Percentiles rank a stretch among this genome's conserved stretches.
Conservation (phyloP, 2,888 invertebrate species). For the Helleia helle region DNA sequence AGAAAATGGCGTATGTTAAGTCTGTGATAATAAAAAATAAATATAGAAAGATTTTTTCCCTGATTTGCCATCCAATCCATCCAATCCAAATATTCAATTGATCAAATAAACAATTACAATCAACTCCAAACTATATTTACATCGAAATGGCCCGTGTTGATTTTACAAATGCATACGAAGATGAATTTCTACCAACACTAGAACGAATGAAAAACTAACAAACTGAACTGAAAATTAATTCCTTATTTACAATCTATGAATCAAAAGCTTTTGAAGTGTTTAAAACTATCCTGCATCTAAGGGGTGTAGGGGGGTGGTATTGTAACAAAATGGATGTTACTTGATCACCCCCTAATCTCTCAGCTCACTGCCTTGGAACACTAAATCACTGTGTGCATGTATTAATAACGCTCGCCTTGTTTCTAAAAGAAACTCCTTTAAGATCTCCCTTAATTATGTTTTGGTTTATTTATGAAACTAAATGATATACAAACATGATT, state of each 20-base stretch:
- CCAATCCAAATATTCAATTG: too few species aligned
- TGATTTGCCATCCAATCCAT: too few species aligned
- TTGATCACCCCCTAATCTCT: conserved; percentile 5
- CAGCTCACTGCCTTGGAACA: conserved; percentile 9
- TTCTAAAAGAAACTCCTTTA: not conserved
- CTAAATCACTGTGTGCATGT: conserved; percentile 2
- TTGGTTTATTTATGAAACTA: too few species aligned
- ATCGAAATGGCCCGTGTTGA: not conserved
- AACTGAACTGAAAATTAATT: conserved; percentile 2
- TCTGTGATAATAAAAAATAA: too few species aligned
- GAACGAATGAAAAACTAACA: conserved; percentile 1
- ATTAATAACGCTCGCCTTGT: conserved; percentile 8
- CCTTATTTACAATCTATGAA: not conserved
- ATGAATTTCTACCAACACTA: not conserved
- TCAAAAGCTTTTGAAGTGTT: not conserved
- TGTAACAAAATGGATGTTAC: conserved; percentile 8
- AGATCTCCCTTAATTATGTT: too few species aligned
- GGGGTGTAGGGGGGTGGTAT: not conserved
- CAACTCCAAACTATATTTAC: too few species aligned
- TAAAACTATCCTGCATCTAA: not conserved
- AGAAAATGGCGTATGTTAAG: too few species aligned
- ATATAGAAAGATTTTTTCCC: too few species aligned
- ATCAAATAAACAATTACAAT: too few species aligned
- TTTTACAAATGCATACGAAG: not conserved
- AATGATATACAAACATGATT: too few species aligned